Base-by-base conservation (phyloP, 92 coral and sea anemone species). In the Chrysogorgia sp. region DNA sequence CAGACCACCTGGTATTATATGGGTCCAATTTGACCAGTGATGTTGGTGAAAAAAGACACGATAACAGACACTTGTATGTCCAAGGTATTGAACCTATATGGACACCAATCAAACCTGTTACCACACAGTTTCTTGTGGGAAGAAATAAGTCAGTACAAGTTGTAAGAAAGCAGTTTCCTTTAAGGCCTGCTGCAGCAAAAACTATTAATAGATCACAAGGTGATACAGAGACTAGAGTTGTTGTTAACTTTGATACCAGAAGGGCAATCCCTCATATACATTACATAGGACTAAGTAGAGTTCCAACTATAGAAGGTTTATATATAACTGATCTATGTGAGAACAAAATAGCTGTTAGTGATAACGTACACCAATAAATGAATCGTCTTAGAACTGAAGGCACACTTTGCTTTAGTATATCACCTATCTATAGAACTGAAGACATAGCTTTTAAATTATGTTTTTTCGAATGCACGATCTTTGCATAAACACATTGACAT, bases 71-170 rank as follows among this genome's bases (percentile, higher is more conserved):
- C 43, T 61, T 70, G 67, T 83, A 87, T 64, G 47, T 72, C 8
- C 14, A 80, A n/a, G 86, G 86, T 20, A 85, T 88, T 58, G 52
- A 80, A 67, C 76, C 78, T 13, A 76, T 81, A 77, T 82, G 87
- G 92, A 89, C 92, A 64, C 90, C 90, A 67, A 85, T 89, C 58
- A 85, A 85, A 77, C 77, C 77, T 71, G 65, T 71, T 34, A 66
- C 84, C 58, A 57, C 40, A 14, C 66, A 67, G 60, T 67, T 65
- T 79, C 59, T 34, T 40, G 25, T 79, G 24, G 84, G 77, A 28
- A 28, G 50, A 79, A 79, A n/a, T 34, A 40, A 63, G 66, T 6
- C 77, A 22, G 80, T 48, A 2, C 71, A 75, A 40, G 81, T 80
- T 67, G 67, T 80, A 12, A 67, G 78, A 67, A 80, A 80, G 52